phyloP scores from a whole-genome alignment of 2,797 vertebrate genomes.

The Poeciliopsis presidionis region DNA sequence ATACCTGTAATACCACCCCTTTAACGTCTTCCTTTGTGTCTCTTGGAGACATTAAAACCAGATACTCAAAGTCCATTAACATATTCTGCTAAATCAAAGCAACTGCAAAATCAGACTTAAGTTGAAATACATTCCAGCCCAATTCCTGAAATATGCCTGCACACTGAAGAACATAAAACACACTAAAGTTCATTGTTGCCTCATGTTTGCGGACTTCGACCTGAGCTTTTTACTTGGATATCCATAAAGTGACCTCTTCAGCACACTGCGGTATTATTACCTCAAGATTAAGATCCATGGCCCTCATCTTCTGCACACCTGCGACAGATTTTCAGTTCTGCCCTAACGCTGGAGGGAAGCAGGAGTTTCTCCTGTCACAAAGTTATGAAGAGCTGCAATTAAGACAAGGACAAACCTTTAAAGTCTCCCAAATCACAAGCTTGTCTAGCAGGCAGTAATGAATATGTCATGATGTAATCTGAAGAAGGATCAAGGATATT shows the following conservation, averaged over 20 bases:
- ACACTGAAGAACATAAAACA: slow-evolving; percentile 29
- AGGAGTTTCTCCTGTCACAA: slow-evolving; percentile 38
- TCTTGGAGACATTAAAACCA: slow-evolving; percentile 34
- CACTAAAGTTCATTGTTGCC: slow-evolving; percentile 39
- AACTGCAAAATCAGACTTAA: slow-evolving; percentile 27
- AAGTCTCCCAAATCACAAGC: neutral
- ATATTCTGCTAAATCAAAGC: slow-evolving; percentile 43
- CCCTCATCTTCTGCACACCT: slow-evolving; percentile 67
- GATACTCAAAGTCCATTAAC: slow-evolving; percentile 28
- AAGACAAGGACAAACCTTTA: slow-evolving; percentile 28
- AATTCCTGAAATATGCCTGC: slow-evolving; percentile 35
- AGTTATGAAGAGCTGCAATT: slow-evolving; percentile 58
- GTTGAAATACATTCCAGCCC: slow-evolving; percentile 33
- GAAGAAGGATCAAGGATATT: neutral
- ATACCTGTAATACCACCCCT: too few species aligned
- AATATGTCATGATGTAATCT: neutral
- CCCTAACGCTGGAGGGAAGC: slow-evolving; percentile 45
- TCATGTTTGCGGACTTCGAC: slow-evolving; percentile 16
- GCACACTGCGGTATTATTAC: slow-evolving; percentile 53
- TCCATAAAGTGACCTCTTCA: slow-evolving; percentile 53
- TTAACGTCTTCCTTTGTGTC: slow-evolving; percentile 30
- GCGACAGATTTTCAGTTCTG: slow-evolving; percentile 55
- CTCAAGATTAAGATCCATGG: slow-evolving; percentile 71
- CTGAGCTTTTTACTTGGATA: slow-evolving; percentile 23
- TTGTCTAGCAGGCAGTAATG: neutral